These are phyloP conservation scores for Hemiscyllium ocellatum DNA, from an alignment of 2,113 vertebrate species.

Conservation along the genomic window DNA sequence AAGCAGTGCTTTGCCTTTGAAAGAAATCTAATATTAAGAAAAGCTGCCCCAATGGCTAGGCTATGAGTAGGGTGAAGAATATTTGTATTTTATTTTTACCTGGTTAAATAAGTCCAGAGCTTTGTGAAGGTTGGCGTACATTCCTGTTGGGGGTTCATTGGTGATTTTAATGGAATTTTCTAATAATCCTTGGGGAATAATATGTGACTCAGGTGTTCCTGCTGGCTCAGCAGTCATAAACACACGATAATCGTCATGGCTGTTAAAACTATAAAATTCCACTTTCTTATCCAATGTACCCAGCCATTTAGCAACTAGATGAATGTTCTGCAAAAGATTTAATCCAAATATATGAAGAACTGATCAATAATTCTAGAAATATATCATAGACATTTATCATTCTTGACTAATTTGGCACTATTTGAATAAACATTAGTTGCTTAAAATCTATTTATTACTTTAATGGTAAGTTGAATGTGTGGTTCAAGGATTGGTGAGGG, in stretches of 20 bases:
- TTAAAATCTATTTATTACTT: background rate
- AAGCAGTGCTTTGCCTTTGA: too few species aligned
- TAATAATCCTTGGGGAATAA: slow-evolving; percentile 65
- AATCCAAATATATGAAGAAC: background rate
- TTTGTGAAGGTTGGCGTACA: slow-evolving; percentile 61
- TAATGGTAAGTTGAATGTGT: background rate
- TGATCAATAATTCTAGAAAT: background rate
- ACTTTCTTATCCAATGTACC: slow-evolving; percentile 54
- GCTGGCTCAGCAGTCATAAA: slow-evolving; percentile 61
- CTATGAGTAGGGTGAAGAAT: background rate
- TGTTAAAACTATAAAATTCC: slow-evolving; percentile 49
- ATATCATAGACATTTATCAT: background rate
- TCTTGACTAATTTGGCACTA: background rate
- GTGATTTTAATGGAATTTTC: slow-evolving; percentile 66
- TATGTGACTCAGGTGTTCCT: slow-evolving; percentile 50
- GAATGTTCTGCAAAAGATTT: slow-evolving; percentile 56
- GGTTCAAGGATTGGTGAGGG: too few species aligned
- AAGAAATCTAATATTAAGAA: background rate
- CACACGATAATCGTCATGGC: slow-evolving; percentile 53
- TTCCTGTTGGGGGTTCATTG: slow-evolving; percentile 59
- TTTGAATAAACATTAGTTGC: background rate
- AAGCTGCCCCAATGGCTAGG: background rate
- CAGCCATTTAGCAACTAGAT: slow-evolving; percentile 64
- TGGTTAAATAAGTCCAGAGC: slow-evolving; percentile 63
- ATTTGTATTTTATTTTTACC: slow-evolving; percentile 45